These are phyloP conservation scores for Gulo gulo DNA, from an alignment of 2,113 vertebrate genomes.

Conservation along the genomic window DNA sequence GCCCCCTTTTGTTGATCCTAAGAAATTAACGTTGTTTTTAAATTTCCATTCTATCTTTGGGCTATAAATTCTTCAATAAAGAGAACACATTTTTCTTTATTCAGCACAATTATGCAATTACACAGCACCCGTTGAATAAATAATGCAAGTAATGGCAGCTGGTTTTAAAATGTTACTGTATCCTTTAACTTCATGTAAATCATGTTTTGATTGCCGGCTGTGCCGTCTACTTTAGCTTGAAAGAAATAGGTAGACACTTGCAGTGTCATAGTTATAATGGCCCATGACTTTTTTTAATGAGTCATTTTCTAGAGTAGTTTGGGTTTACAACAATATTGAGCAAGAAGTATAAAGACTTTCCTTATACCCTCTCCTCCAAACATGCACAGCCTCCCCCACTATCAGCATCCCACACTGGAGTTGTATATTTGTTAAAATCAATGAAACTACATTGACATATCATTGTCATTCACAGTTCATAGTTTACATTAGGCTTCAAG, in stretches of 20 bases:
- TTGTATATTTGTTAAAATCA: neutral
- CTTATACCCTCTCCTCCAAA: neutral
- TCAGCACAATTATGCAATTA: slow-evolving; percentile 44
- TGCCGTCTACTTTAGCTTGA: neutral
- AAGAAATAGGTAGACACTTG: neutral
- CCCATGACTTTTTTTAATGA: neutral
- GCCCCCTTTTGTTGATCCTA: neutral
- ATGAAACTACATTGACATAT: neutral
- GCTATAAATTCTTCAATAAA: slow-evolving; percentile 26
- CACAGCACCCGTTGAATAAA: slow-evolving; percentile 24
- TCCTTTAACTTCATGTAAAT: slow-evolving; percentile 47
- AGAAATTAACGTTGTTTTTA: slow-evolving; percentile 5
- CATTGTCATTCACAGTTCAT: neutral
- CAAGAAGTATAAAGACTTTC: neutral
- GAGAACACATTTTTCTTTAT: slow-evolving; percentile 54
- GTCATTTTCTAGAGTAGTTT: neutral
- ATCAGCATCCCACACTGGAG: neutral
- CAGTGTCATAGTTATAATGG: neutral
- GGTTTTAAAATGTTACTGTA: slow-evolving; percentile 50
- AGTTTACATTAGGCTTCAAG: neutral
- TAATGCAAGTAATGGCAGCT: slow-evolving; percentile 50
- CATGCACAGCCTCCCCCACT: neutral
- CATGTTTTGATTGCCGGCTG: slow-evolving; percentile 23
- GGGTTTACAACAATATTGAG: neutral
- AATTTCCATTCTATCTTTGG: slow-evolving; percentile 37